Conservation (phyloP, 1,140 invertebrate species). For the Nebria ingens region DNA sequence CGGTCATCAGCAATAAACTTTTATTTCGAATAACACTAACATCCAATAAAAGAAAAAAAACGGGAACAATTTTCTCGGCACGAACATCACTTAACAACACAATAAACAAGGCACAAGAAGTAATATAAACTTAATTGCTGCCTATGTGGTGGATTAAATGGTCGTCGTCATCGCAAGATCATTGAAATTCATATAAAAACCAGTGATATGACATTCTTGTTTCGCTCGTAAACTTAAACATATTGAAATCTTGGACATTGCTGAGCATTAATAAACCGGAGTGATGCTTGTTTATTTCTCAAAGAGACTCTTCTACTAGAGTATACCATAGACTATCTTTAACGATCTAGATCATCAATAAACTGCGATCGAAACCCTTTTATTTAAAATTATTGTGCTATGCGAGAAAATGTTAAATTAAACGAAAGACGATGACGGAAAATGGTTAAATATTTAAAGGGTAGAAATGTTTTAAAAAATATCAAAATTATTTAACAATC, state of each 20-base stretch:
- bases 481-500: no score
- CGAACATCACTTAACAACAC: background rate
- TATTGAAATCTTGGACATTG: background rate
- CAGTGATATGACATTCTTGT: background rate
- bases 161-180: background rate
- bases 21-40: background rate
- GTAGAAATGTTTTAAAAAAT: no score
- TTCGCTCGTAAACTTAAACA: background rate
- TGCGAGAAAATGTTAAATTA: no score
- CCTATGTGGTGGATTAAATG: background rate
- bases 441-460: no score
- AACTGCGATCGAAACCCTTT: no score
- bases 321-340: no score
- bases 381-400: no score
- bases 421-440: no score
- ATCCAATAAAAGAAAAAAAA: background rate
- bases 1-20: background rate
- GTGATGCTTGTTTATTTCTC: no score
- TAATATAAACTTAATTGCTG: background rate
- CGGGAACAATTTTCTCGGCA: background rate
- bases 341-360: no score
- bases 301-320: no score
- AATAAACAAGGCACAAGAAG: background rate
- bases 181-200: background rate
- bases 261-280: background rate